Conservation (phyloP, 2,113 vertebrate genomes). For the Carlito syrichta region DNA sequence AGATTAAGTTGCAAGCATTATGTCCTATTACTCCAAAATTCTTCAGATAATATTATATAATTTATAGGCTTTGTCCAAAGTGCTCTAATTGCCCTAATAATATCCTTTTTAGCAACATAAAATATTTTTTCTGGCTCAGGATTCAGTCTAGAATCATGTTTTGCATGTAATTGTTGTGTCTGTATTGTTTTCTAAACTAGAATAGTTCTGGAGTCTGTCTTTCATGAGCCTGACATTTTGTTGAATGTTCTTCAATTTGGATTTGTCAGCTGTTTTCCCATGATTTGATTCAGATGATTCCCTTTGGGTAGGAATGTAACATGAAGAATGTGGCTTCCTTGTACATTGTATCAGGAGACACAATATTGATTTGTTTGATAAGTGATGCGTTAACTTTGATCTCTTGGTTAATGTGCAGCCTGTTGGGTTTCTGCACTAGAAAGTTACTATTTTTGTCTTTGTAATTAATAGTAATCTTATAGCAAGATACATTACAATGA, state of each 20-base stretch:
- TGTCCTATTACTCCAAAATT: not conserved
- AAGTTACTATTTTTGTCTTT: not conserved
- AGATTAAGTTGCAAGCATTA: not conserved
- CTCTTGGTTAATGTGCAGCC: not conserved
- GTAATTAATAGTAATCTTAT: not conserved
- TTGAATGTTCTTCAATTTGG: not conserved
- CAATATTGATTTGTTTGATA: fast-evolving
- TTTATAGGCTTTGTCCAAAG: not conserved
- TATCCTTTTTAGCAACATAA: not conserved
- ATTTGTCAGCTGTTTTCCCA: not conserved
- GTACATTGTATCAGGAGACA: fast-evolving
- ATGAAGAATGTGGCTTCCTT: not conserved
- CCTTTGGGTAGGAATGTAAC: not conserved
- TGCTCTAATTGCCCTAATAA: not conserved
- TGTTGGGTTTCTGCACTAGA: not conserved
- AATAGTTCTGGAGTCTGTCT: not conserved
- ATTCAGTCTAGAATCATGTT: not conserved
- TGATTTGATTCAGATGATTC: too few relatives aligned
- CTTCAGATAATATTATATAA: not conserved
- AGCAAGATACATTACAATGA: not conserved
- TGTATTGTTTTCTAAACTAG: not conserved
- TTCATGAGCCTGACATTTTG: not conserved
- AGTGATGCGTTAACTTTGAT: not conserved
- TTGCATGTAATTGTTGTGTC: not conserved
- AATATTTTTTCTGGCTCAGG: not conserved